Evolutionary conservation across 2,797 vertebrate species (phyloP), one percentile per base, ranked within the genome.

Genomic region (Anolis apletophallus): DNA sequence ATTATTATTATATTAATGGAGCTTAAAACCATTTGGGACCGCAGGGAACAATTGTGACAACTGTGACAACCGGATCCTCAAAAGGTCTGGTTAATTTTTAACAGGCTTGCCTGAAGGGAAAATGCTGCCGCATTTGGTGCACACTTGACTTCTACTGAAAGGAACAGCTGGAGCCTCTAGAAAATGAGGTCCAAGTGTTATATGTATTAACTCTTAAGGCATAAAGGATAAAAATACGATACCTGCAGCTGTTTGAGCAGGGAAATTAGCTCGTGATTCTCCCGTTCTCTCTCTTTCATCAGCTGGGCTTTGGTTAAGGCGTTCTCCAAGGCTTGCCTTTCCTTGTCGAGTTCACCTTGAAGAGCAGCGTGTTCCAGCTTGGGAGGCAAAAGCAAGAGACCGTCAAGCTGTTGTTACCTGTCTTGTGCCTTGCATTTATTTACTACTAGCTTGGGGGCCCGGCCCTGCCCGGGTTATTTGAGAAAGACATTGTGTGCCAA

Each of bases 211-310:
- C 83, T 76, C 72, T 46, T 5, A 8, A 5, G 46, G 5, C 46
- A 46, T 10, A 54, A 78, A 55, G 10, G 1, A 23, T 55, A 17
- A 34, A 85, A 86, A 88, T 68, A 86, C 46, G 89, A 68, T 85
- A 98, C 98, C 97, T 98, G 96, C 34, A 97, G 79, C 9, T 94
- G 94, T 87, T 88, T 93, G 77, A 97, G 94, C 82, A 97, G 96
- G 40, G 90, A 91, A 76, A 91, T 94, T 2, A 97, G 95, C 67
- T 95, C 93, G 17, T 81, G 79, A 83, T 96, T 97, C 81, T 97
- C 95, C 68, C 96, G 90, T 16, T 97, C 96, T 74, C 93, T 96
- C 87, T 97, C 96, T 77, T 97, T 95, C 81, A 95, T 95, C 84
- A 96, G 89, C 0, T 96, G 95, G 61, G 93, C 94, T 93, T 95